These are phyloP conservation scores for Odontocolon sp. DNA, from an alignment of 2,888 invertebrate species.

Conservation along the genomic window DNA sequence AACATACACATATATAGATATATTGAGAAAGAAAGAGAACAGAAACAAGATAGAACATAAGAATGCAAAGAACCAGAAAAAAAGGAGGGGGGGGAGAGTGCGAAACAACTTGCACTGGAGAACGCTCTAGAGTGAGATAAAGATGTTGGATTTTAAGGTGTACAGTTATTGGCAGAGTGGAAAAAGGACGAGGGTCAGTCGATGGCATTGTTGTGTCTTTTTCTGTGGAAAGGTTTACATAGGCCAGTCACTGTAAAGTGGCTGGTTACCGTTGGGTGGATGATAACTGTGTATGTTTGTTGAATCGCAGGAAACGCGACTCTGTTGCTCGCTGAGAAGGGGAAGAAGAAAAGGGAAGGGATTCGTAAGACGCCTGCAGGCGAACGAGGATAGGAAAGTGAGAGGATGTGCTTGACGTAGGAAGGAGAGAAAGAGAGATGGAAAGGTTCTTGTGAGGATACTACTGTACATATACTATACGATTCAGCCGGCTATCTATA, in stretches of 20 bases:
- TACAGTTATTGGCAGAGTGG: conserved; percentile 11
- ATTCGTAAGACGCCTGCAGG: too few species aligned
- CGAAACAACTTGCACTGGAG: conserved; percentile 10
- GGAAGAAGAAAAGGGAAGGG: too few species aligned
- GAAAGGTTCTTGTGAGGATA: background rate
- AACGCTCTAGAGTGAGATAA: conserved; percentile 23
- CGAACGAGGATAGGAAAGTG: too few species aligned
- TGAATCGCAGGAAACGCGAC: too few species aligned
- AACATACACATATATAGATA: background rate
- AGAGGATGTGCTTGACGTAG: too few species aligned
- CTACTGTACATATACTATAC: conserved; percentile 6
- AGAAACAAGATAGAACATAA: conserved; percentile 15
- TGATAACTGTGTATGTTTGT: too few species aligned
- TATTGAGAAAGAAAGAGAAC: conserved; percentile 7
- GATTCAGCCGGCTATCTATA: conserved; percentile 30
- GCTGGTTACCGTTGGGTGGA: too few species aligned
- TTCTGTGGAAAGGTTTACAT: too few species aligned
- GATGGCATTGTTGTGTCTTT: too few species aligned
- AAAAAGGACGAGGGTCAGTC: too few species aligned
- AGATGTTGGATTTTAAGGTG: background rate
- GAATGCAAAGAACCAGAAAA: conserved; percentile 36
- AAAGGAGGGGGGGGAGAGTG: conserved; percentile 19
- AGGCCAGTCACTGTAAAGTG: background rate
- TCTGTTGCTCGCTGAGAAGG: too few species aligned
- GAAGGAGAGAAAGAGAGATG: too few species aligned